Evolutionary conservation across 2,888 invertebrate genomes (phyloP), one percentile per base, ranked within the genome.

Genomic region (Rhopalosiphum nymphaeae): DNA sequence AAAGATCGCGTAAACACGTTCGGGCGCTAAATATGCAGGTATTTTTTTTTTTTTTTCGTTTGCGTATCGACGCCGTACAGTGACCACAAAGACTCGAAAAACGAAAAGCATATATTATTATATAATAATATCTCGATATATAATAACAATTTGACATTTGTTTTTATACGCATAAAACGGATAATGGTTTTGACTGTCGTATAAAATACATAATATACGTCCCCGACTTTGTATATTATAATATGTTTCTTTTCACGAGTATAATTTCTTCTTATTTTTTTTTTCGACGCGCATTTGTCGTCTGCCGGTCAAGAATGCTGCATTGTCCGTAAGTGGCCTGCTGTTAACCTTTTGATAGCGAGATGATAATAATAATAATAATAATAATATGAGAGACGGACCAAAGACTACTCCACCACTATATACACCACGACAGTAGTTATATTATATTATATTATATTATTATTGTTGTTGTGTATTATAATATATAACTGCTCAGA

Each of bases 301-400:
- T 93, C 89, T 46, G 85, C 85, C 87, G 94, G 94, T 94, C 94
- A 91, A 94, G 94, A 91, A 94, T 94, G 57, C 86, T 36, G 36
- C 78, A 91, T 94, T 94, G 94, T 94, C 86, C 90, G 91, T 86
- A 91, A 94, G 94, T 94, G 94, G 91, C 94, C 94, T 36, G 94
- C 94, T 91, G 94, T 94, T 94, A 91, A 91, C 94, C 90, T 91
- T 86, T 94, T 53, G 94, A 91, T 91, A 67, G 67, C 44, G 25
- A 91, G 86, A 94, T 67, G 53, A 90, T 93, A 90, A 26, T 49
- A 46, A 53, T 49, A 36, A 67, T 61, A 53, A 53, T 89, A 78
- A 57, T 88, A 26, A 87, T 92, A 13, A n/a, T 46, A 57, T 26
- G 57, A 85, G 78, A 53, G 61, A 67, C 53, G 86, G 61, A 61